Evolutionary conservation across 1,140 invertebrate genomes (phyloP).

Genomic region (Drosophila oshimai): DNA sequence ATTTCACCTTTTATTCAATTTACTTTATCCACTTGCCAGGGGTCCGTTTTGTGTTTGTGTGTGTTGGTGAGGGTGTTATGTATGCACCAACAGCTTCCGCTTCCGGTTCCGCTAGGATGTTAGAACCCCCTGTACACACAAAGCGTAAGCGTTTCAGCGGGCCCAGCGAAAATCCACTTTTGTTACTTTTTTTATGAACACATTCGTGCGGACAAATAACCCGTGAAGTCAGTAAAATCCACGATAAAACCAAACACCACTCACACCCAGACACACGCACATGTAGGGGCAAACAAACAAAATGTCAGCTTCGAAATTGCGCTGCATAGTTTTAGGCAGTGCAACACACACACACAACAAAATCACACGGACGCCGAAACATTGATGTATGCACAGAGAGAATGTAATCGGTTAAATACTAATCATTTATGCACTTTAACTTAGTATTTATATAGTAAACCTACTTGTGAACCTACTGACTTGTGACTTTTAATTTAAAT

Average conservation of each 20-base stretch:
- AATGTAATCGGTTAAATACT: neutral
- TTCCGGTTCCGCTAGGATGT: slow-evolving; percentile 40
- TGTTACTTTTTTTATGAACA: slow-evolving; percentile 77
- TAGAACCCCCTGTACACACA: slow-evolving; percentile 19
- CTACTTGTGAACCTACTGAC: no score
- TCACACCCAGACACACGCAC: slow-evolving; percentile 1
- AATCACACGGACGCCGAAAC: slow-evolving; percentile 32
- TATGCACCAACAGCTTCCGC: slow-evolving; percentile 47
- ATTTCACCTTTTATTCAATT: slow-evolving; percentile 77
- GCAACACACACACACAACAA: slow-evolving; percentile 21
- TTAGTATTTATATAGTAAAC: no score
- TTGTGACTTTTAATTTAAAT: no score
- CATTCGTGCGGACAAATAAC: slow-evolving; percentile 73
- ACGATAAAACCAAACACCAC: slow-evolving; percentile 66
- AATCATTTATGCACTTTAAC: neutral
- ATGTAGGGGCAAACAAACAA: slow-evolving; percentile 38
- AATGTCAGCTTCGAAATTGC: slow-evolving; percentile 73
- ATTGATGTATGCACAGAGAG: slow-evolving; percentile 22
- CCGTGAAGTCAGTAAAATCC: slow-evolving; percentile 73
- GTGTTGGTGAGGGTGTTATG: slow-evolving; percentile 9
- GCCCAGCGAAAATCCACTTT: slow-evolving; percentile 60
- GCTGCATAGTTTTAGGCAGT: slow-evolving; percentile 75
- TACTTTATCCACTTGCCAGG: slow-evolving; percentile 54
- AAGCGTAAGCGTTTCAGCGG: slow-evolving; percentile 32
- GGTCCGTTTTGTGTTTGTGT: slow-evolving; percentile 18